Evolutionary conservation across 2,797 vertebrate species (phyloP).

Genomic region (Choloepus didactylus): DNA sequence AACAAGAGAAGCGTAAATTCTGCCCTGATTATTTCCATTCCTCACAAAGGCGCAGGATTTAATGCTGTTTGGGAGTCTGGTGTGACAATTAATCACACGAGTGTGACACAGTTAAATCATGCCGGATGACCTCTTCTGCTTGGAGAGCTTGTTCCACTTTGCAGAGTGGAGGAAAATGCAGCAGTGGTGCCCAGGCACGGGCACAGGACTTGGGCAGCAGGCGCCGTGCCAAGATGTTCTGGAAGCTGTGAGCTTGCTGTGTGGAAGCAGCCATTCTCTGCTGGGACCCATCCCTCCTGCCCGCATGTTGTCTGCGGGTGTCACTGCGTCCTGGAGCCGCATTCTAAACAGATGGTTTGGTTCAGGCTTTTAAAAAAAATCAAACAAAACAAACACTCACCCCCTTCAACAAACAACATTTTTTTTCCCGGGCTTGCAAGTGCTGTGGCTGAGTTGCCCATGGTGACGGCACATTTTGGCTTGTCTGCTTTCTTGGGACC

Average conservation of each 20-base stretch:
- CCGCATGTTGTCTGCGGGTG: neutral
- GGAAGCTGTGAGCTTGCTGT: neutral
- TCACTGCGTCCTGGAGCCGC: neutral
- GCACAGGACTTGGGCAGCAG: neutral
- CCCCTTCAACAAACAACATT: neutral
- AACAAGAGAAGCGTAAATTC: neutral
- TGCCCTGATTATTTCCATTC: neutral
- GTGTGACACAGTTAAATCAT: neutral
- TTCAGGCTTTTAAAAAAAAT: constrained; percentile 61
- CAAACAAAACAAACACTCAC: constrained; percentile 68
- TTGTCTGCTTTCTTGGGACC: neutral
- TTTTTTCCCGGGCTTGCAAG: constrained; percentile 74
- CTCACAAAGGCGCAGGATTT: neutral
- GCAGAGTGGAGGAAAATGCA: neutral
- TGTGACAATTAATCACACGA: neutral
- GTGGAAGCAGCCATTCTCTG: neutral
- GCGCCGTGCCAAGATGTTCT: fast-evolving
- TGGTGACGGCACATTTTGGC: constrained; percentile 65
- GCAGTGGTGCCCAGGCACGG: fast-evolving
- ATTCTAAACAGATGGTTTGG: constrained; percentile 70
- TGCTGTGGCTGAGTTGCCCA: constrained; percentile 45
- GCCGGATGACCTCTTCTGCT: neutral
- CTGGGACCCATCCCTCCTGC: neutral
- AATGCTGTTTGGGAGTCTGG: neutral
- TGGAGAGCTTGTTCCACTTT: neutral